Evolutionary conservation across 2,888 invertebrate genomes (phyloP).

Genomic region (Liodrosophila aerea): DNA sequence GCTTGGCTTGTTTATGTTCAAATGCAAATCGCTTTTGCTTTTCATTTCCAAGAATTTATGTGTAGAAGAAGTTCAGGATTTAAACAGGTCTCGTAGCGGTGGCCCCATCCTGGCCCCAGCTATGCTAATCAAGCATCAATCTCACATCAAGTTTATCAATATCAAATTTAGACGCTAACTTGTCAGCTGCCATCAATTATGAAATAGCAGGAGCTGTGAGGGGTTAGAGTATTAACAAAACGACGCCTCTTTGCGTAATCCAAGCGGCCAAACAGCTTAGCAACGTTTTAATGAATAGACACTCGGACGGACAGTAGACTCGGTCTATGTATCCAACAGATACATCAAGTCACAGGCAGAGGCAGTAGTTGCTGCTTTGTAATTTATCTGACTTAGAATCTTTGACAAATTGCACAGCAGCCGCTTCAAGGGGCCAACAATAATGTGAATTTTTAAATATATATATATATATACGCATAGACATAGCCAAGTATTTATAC

Average conservation of each 20-base stretch:
- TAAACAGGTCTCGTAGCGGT: background rate
- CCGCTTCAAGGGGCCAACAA: no score
- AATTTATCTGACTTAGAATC: slow-evolving; percentile 67
- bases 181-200: slow-evolving; percentile 75
- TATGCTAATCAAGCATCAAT: slow-evolving; percentile 39
- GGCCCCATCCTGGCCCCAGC: slow-evolving; percentile 29
- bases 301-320: slow-evolving; percentile 13
- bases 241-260: slow-evolving; percentile 60
- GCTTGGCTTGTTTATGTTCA: slow-evolving; percentile 37
- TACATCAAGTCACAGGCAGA: slow-evolving; percentile 36
- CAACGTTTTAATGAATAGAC: slow-evolving; percentile 50
- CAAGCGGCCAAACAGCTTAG: slow-evolving; percentile 47
- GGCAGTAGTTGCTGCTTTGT: slow-evolving; percentile 40
- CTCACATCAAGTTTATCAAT: slow-evolving; percentile 48
- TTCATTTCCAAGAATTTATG: slow-evolving; percentile 25
- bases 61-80: slow-evolving; percentile 33
- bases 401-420: slow-evolving; percentile 66
- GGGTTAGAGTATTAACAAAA: slow-evolving; percentile 23
- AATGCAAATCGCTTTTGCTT: slow-evolving; percentile 57
- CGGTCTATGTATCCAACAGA: slow-evolving; percentile 40
- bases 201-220: slow-evolving; percentile 54
- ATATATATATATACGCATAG: slow-evolving; percentile 6
- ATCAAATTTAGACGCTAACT: slow-evolving; percentile 47
- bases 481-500: slow-evolving; percentile 3
- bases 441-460: slow-evolving; percentile 18